Evolutionary conservation across 30 jellyfish, hydroid and myxozoan species (phyloP).

Genomic region (Euphysa ruthae): DNA sequence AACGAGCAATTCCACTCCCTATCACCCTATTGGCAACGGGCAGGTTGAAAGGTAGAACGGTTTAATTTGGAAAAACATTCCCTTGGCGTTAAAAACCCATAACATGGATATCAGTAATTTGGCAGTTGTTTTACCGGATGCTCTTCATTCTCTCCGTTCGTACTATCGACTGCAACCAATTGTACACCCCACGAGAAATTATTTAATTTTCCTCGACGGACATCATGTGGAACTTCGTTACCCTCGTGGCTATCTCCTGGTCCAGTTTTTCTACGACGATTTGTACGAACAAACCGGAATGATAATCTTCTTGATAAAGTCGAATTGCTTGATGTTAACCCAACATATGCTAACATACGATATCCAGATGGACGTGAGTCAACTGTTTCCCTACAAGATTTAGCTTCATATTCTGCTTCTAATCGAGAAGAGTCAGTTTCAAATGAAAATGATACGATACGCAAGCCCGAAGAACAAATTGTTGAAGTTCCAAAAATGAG

Average conservation of each 20-base stretch:
- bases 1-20: constrained; percentile 45
- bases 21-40: constrained; percentile 28
- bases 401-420: constrained; percentile 1
- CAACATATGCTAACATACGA: constrained; percentile 47
- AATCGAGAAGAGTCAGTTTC: too few species aligned
- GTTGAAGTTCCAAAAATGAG: too few species aligned
- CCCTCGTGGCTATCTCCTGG: constrained; percentile 67
- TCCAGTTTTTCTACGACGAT: constrained; percentile 31
- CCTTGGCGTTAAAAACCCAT: constrained; percentile 27
- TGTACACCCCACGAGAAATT: constrained; percentile 58
- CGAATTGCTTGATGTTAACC: constrained; percentile 21
- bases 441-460: too few species aligned
- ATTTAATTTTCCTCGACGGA: constrained; percentile 39
- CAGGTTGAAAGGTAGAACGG: constrained; percentile 60
- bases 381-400: constrained; percentile 35
- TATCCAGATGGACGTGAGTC: constrained; percentile 64
- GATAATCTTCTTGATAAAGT: constrained; percentile 25
- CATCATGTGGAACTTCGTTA: constrained; percentile 31
- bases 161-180: constrained; percentile 54
- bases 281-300: constrained; percentile 19
- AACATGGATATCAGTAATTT: constrained; percentile 30
- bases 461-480: too few species aligned
- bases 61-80: constrained; percentile 34
- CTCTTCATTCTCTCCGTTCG: too few species aligned
- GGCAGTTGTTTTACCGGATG: constrained; percentile 65